phyloP scores from a whole-genome alignment of 2,888 invertebrate genomes.

The Iselma pallidipennis region DNA sequence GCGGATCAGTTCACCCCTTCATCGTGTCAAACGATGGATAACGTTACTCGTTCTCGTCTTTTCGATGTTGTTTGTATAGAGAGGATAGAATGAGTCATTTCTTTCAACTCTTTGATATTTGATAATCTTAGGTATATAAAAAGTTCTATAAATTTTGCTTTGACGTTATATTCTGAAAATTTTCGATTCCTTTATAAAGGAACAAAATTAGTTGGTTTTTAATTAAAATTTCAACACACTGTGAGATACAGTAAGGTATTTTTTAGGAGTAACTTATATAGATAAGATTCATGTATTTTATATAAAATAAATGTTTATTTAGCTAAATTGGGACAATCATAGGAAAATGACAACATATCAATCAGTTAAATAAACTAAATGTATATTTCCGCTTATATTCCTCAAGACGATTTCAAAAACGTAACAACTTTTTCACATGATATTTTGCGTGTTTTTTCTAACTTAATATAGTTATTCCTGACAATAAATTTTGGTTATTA shows the following conservation, averaged over 20 bases:
- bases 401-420: constrained; percentile 6
- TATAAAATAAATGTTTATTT: too few species aligned
- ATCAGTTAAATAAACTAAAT: not conserved
- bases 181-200: constrained; percentile 17
- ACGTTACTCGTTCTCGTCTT: constrained; percentile 22
- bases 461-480: constrained; percentile 9
- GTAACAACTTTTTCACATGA: constrained; percentile 8
- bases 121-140: constrained; percentile 27
- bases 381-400: not conserved
- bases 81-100: constrained; percentile 22
- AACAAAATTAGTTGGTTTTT: not conserved
- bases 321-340: not conserved
- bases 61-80: constrained; percentile 16
- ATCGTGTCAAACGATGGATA: constrained; percentile 27
- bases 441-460: constrained; percentile 18
- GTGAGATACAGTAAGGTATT: too few species aligned
- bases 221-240: not conserved
- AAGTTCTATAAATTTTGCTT: constrained; percentile 24
- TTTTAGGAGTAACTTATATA: too few species aligned
- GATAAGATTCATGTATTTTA: too few species aligned
- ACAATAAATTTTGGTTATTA: constrained; percentile 10
- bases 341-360: not conserved
- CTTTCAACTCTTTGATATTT: constrained; percentile 28
- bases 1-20: constrained; percentile 27
- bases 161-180: constrained; percentile 21